phyloP scores from a whole-genome alignment of 2,797 vertebrate genomes.

The Syngnathus acus region DNA sequence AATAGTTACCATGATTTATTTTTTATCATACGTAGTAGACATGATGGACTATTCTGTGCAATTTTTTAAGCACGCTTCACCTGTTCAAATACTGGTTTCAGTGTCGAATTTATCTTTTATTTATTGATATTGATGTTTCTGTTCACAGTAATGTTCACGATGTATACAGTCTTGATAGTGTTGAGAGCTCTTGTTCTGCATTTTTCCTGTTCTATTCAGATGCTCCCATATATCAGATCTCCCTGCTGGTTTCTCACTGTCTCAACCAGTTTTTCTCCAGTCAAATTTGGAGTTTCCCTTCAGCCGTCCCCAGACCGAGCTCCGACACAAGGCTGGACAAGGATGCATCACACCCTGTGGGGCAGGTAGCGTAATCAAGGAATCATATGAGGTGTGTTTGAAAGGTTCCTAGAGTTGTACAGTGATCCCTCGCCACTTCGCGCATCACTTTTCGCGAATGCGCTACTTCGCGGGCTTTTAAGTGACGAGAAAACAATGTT shows the following conservation, averaged over 20 bases:
- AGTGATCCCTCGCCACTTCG: too few species aligned
- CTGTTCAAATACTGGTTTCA: neutral
- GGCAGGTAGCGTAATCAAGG: conserved; percentile 68
- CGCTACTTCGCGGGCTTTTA: too few species aligned
- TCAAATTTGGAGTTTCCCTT: conserved; percentile 79
- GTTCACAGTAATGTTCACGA: neutral
- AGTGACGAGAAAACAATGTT: too few species aligned
- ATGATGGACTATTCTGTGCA: neutral
- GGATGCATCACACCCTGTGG: conserved; percentile 80
- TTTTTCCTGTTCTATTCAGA: conserved; percentile 51
- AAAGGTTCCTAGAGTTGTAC: neutral
- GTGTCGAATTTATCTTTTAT: neutral
- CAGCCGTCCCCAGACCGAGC: conserved; percentile 69
- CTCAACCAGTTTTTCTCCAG: conserved; percentile 69
- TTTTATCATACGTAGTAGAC: neutral
- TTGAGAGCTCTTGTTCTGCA: neutral
- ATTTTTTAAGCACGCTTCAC: neutral
- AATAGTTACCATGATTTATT: neutral
- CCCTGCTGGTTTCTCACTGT: conserved; percentile 74
- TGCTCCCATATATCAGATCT: conserved; percentile 69
- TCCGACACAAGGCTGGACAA: conserved; percentile 36
- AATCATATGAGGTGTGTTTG: neutral
- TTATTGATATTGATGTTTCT: neutral
- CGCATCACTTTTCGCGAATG: too few species aligned
- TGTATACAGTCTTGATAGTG: neutral